A percentile compares a stretch with the other conserved stretches of the same genome.
Conservation (phyloP, 2,888 invertebrate genomes). For the Amphipyra tragopoginis region DNA sequence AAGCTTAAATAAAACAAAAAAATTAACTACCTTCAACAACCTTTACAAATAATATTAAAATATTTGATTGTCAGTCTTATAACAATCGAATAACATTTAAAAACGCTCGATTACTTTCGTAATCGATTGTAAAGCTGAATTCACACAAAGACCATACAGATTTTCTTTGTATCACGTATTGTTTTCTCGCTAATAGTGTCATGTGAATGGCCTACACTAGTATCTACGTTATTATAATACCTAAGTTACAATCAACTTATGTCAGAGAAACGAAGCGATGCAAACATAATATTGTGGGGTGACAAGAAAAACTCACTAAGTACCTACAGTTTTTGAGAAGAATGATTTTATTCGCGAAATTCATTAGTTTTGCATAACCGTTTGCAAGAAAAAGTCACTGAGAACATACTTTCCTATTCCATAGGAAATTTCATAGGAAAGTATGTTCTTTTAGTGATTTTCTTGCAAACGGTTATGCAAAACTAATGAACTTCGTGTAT, state of each 20-base stretch:
- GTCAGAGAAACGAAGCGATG: background rate
- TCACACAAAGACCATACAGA: slow-evolving; percentile 41
- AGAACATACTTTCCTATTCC: too few species aligned
- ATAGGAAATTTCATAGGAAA: too few species aligned
- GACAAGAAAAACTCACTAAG: too few species aligned
- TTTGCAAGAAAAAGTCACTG: too few species aligned
- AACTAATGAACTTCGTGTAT: too few species aligned
- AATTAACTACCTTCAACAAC: background rate
- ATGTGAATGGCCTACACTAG: slow-evolving; percentile 24
- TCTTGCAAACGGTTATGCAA: too few species aligned
- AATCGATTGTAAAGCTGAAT: slow-evolving; percentile 37
- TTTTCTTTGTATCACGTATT: slow-evolving; percentile 44
- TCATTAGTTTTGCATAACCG: too few species aligned
- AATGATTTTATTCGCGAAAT: too few species aligned
- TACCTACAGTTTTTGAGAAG: too few species aligned
- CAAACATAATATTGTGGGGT: background rate
- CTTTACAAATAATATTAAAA: slow-evolving; percentile 4
- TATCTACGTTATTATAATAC: slow-evolving; percentile 17
- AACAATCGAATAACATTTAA: slow-evolving; percentile 15
- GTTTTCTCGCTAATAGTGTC: slow-evolving; percentile 31
- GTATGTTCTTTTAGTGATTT: too few species aligned
- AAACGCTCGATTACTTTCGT: slow-evolving; percentile 35
- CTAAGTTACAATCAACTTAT: slow-evolving; percentile 5
- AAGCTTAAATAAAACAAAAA: too few species aligned
- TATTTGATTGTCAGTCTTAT: slow-evolving; percentile 11